phyloP scores from a whole-genome alignment of 2,888 invertebrate genomes.

The Pristionchus maxplancki region DNA sequence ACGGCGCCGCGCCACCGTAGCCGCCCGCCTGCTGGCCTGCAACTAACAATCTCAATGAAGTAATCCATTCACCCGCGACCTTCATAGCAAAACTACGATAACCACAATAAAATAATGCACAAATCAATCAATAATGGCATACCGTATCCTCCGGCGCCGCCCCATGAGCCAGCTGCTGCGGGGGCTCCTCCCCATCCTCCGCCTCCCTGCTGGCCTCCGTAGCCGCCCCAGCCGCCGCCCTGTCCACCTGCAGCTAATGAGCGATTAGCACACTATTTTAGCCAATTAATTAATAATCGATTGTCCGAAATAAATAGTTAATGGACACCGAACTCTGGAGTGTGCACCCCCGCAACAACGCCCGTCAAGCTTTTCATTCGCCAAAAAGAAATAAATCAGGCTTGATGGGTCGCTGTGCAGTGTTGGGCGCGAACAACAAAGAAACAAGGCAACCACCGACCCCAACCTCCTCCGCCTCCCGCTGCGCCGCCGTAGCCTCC shows the following conservation, averaged over 20 bases:
- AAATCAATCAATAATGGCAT: neutral
- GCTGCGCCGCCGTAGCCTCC: neutral
- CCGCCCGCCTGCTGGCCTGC: neutral
- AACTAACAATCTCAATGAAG: neutral
- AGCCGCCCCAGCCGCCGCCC: constrained; percentile 9
- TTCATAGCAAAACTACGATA: neutral
- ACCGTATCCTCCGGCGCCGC: neutral
- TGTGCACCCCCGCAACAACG: neutral
- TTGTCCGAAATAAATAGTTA: neutral
- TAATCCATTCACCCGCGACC: no score
- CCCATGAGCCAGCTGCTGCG: neutral
- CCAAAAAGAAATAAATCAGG: no score
- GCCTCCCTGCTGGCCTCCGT: neutral
- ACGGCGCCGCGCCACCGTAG: neutral
- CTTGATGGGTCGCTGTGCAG: no score
- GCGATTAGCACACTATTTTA: neutral
- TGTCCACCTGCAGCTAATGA: neutral
- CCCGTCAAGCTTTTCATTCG: neutral
- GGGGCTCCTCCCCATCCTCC: neutral
- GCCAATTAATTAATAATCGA: neutral
- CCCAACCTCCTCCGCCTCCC: constrained; percentile 19
- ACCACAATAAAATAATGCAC: no score
- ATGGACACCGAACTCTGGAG: neutral
- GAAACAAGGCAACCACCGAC: neutral
- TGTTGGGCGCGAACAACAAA: neutral